phyloP scores from a whole-genome alignment of 2,888 invertebrate genomes.

The Heliconius ismenius region DNA sequence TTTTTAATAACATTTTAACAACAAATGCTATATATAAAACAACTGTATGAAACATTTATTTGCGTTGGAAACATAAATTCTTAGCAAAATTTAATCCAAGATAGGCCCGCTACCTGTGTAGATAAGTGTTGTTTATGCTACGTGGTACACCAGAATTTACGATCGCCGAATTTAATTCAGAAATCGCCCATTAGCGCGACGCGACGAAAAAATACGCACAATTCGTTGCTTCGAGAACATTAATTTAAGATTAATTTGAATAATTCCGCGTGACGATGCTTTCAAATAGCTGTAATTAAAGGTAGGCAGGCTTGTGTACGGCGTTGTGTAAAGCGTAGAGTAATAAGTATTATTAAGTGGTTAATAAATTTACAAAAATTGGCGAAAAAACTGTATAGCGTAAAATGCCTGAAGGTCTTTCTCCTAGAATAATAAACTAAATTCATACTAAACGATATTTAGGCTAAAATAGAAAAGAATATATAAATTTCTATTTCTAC shows the following conservation, averaged over 20 bases:
- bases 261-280: conserved; percentile 74
- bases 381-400: not conserved
- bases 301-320: conserved; percentile 58
- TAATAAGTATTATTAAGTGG: conserved; percentile 32
- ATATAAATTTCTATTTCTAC: not conserved
- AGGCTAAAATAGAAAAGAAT: not conserved
- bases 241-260: conserved; percentile 75
- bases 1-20: conserved; percentile 2
- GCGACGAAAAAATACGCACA: conserved; percentile 67
- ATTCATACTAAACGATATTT: not conserved
- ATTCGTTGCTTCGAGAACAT: conserved; percentile 72
- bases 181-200: conserved; percentile 70
- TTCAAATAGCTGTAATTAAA: conserved; percentile 75
- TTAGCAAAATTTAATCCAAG: conserved; percentile 59
- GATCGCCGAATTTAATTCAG: conserved; percentile 69
- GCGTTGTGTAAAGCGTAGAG: conserved; percentile 49
- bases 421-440: not conserved
- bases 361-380: conserved; percentile 20
- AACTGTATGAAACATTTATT: conserved; percentile 30
- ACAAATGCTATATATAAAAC: conserved; percentile 14
- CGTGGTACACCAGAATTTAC: conserved; percentile 65
- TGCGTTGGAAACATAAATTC: conserved; percentile 42
- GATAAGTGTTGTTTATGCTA: conserved; percentile 73
- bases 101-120: conserved; percentile 60
- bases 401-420: not conserved